Conservation (phyloP, 2,888 invertebrate species). For the Lottia scabra region DNA sequence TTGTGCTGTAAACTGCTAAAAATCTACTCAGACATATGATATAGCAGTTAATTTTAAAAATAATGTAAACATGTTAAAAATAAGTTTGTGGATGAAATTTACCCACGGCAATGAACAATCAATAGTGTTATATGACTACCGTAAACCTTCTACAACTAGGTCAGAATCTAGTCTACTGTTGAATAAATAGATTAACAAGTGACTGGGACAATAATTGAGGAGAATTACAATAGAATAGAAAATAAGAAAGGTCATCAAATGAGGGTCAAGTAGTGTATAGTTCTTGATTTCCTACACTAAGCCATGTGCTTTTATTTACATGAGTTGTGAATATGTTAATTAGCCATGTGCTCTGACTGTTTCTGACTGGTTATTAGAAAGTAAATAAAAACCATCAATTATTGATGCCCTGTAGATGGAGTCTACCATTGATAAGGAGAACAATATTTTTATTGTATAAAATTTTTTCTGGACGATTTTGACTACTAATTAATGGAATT, state of each 20-base stretch:
- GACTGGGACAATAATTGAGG: neutral
- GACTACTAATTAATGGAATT: no score
- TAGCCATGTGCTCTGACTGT: constrained; percentile 37
- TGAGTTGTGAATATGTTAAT: constrained; percentile 36
- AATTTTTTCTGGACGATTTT: no score
- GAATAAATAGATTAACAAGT: neutral
- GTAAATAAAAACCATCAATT: no score
- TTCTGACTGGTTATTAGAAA: no score
- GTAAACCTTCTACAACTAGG: neutral
- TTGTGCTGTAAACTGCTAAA: constrained; percentile 1
- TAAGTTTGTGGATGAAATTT: neutral
- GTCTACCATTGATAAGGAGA: no score
- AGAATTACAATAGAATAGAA: constrained; percentile 3
- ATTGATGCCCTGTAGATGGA: no score
- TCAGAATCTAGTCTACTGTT: neutral
- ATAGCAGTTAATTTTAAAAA: neutral
- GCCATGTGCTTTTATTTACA: constrained; percentile 26
- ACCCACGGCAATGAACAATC: neutral
- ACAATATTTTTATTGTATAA: no score
- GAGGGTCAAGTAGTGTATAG: constrained; percentile 15
- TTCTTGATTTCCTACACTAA: constrained; percentile 9
- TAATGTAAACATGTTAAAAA: neutral
- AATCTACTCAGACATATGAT: neutral
- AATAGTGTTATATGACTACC: neutral
- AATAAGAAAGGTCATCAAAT: neutral